Percentiles rank a stretch among this genome's conserved stretches.
Evolutionary conservation across 2,888 invertebrate species (phyloP).

Genomic region (Drosophila yooni): DNA sequence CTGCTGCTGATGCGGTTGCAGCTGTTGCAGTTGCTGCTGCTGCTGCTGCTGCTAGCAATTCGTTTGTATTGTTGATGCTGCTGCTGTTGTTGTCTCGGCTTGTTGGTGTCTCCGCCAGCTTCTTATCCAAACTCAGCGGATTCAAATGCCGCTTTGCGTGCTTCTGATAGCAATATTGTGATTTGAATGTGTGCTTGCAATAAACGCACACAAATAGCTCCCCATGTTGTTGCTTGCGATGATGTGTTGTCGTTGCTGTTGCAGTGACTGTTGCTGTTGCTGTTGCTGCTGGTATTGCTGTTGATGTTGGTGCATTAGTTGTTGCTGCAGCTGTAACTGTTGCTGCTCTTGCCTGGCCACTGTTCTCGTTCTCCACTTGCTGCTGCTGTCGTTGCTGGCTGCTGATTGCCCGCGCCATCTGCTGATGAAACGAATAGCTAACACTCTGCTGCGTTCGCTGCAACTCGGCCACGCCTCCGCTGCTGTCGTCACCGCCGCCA

Average conservation of each 20-base stretch:
- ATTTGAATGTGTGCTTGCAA: slow-evolving; percentile 92
- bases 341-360: slow-evolving; percentile 65
- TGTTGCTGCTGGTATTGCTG: slow-evolving; percentile 55
- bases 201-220: slow-evolving; percentile 89
- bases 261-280: slow-evolving; percentile 29
- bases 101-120: slow-evolving; percentile 33
- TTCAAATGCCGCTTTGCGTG: slow-evolving; percentile 89
- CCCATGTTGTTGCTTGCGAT: slow-evolving; percentile 40
- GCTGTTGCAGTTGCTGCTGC: slow-evolving; percentile 9
- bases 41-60: slow-evolving; percentile 11
- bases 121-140: slow-evolving; percentile 86
- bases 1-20: slow-evolving; percentile 1
- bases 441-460: slow-evolving; percentile 84
- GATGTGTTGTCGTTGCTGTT: slow-evolving; percentile 31
- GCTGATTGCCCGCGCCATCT: slow-evolving; percentile 85
- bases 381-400: slow-evolving; percentile 82
- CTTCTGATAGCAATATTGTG: slow-evolving; percentile 94
- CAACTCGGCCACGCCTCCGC: slow-evolving; percentile 34
- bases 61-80: slow-evolving; percentile 7
- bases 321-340: slow-evolving; percentile 28
- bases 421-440: slow-evolving; percentile 84
- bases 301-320: slow-evolving; percentile 52
- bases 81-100: slow-evolving; percentile 17
- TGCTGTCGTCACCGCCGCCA: slow-evolving; percentile 64
- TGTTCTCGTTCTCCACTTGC: slow-evolving; percentile 44